Base-by-base conservation (phyloP, 2,888 invertebrate genomes). In the Leucozona laternaria region DNA sequence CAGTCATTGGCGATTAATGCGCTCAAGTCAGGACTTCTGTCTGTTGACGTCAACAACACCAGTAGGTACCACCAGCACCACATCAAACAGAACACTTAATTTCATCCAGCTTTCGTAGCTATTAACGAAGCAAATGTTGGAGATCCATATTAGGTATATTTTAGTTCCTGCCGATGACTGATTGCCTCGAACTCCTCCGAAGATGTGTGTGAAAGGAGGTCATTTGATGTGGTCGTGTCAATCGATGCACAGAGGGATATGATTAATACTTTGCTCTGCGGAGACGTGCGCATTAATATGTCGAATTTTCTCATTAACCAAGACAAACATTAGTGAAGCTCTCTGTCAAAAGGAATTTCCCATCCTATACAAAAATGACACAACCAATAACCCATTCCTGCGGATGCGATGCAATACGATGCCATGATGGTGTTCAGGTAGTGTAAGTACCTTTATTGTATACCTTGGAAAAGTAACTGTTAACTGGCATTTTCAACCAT, bases 281-380 rank as follows among this genome's bases (percentile, higher is more conserved):
- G 40, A 73, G 66, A 53, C 53, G n/a, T 37, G 68, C 55, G 55
- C 62, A 79, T 48, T 75, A 75, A 37, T 80, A 45, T 68, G 62
- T 31, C 31, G 60, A 79, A 79, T 79, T 80, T 80, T 50, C 80
- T 77, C 76, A 85, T 80, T 80, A 80, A 66, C 72, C 64, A 60
- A 55, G 25, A 37, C 60, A 70, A 15, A 43, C 37, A 25, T 11
- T 43, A 31, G 37, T 13, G 13, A 13, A 4, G 25, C 4, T 28
- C 4, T 28, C 55, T 70, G 79, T 79, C 84, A 66, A 28, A 71
- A 43, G 53, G 20, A 64, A 43, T 70, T 79, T 70, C 57, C 57
- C 75, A 79, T 70, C 79, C 70, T 34, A 53, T 34, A 53, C 10
- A 45, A 73, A 62, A 71, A 20, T 84, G 79, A 85, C 76, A 77